These are phyloP conservation scores for Leptopilina clavipes DNA, from an alignment of 1,140 invertebrate species.

Conservation along the genomic window DNA sequence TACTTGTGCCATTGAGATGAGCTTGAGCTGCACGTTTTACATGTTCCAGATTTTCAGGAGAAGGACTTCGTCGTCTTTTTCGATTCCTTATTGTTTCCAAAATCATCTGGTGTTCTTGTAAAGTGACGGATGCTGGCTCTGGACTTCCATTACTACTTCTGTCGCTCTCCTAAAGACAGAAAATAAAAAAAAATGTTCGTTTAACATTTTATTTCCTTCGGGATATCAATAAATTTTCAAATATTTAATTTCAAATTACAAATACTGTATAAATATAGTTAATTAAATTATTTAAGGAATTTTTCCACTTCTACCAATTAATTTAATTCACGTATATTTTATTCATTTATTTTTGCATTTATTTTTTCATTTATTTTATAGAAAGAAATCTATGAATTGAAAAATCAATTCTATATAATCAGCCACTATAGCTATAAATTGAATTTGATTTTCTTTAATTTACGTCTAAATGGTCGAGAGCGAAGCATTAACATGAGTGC, in stretches of 20 bases:
- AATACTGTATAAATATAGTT: no score
- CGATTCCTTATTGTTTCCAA: constrained; percentile 68
- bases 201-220: no score
- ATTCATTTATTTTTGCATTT: background rate
- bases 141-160: constrained; percentile 82
- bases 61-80: constrained; percentile 66
- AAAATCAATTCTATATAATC: no score
- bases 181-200: constrained; percentile 11
- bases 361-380: no score
- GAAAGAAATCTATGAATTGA: no score
- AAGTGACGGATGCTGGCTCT: constrained; percentile 74
- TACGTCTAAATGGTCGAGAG: background rate
- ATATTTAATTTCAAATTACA: no score
- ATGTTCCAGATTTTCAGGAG: constrained; percentile 72
- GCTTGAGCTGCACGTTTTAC: constrained; percentile 73
- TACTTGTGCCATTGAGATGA: constrained; percentile 86
- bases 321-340: no score
- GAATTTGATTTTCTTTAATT: background rate
- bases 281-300: no score
- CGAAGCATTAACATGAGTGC: constrained; percentile 7
- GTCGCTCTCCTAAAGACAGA: constrained; percentile 80
- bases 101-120: constrained; percentile 73
- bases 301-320: no score
- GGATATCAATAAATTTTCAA: no score
- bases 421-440: no score